A percentile compares a stretch with the other conserved stretches of the same genome.
Evolutionary conservation across 64 coral and sea anemone genomes (phyloP).

Genomic region (Montipora capricornis): DNA sequence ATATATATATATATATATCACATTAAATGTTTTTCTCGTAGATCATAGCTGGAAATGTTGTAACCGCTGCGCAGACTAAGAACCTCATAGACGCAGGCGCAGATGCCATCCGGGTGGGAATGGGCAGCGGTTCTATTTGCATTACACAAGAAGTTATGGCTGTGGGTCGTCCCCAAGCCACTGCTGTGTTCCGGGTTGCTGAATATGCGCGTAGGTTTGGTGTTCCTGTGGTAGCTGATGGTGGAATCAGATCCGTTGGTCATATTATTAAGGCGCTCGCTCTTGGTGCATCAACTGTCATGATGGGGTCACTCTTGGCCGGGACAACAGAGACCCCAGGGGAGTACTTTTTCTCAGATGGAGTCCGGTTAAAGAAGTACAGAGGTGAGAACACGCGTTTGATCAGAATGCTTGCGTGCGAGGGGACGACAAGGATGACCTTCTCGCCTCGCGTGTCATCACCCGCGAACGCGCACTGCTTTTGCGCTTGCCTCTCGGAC

Average conservation of each 20-base stretch:
- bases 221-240: slow-evolving; percentile 89
- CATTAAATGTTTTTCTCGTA: background rate
- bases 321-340: slow-evolving; percentile 89
- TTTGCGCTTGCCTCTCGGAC: no score
- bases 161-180: slow-evolving; percentile 90
- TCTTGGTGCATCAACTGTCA: slow-evolving; percentile 85
- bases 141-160: slow-evolving; percentile 94
- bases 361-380: slow-evolving; percentile 88
- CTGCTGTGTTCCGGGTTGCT: slow-evolving; percentile 86
- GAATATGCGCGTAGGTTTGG: slow-evolving; percentile 90
- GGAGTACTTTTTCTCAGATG: slow-evolving; percentile 89
- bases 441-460: no score
- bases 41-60: slow-evolving; percentile 87
- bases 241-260: slow-evolving; percentile 88
- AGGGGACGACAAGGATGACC: background rate
- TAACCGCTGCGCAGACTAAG: slow-evolving; percentile 83
- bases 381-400: slow-evolving; percentile 44
- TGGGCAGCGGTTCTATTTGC: slow-evolving; percentile 92
- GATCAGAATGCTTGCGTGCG: background rate
- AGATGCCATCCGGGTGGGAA: slow-evolving; percentile 81
- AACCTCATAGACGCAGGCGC: slow-evolving; percentile 87
- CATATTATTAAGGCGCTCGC: slow-evolving; percentile 82
- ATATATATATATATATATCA: no score
- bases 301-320: slow-evolving; percentile 89
- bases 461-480: no score